Evolutionary conservation across 2,797 vertebrate genomes (phyloP).

Genomic region (Tapirus indicus): DNA sequence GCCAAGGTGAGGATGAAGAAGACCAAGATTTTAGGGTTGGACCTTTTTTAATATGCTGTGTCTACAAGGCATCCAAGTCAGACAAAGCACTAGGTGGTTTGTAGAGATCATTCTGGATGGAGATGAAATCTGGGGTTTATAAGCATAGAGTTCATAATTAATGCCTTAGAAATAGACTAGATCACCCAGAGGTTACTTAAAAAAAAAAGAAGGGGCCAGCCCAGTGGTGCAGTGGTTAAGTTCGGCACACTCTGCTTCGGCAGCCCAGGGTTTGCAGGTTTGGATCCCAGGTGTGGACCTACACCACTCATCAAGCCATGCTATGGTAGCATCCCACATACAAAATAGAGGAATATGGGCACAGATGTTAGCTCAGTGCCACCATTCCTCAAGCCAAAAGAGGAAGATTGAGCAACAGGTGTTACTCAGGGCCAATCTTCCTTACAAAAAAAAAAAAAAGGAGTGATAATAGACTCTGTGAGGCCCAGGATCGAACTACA

Average conservation of each 20-base stretch:
- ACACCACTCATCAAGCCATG: too few species aligned
- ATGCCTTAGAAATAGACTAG: not conserved
- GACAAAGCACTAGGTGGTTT: not conserved
- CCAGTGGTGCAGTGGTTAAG: too few species aligned
- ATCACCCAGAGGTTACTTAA: not conserved
- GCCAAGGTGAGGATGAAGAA: not conserved
- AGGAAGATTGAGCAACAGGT: too few species aligned
- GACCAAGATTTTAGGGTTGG: not conserved
- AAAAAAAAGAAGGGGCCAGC: too few species aligned
- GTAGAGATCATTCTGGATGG: not conserved
- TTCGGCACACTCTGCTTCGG: too few species aligned
- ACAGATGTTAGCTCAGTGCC: too few species aligned
- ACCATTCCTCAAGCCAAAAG: too few species aligned
- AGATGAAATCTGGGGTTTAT: not conserved
- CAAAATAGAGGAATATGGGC: too few species aligned
- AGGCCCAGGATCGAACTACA: not conserved
- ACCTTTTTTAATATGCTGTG: not conserved
- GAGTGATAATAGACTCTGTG: not conserved
- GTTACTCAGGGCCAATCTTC: too few species aligned
- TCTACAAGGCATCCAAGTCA: not conserved
- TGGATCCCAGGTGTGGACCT: too few species aligned
- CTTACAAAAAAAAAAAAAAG: not conserved
- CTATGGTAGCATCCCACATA: too few species aligned
- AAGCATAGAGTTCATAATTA: not conserved
- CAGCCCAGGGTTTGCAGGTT: too few species aligned